Conservation (phyloP, 2,113 vertebrate genomes). For the Dromiciops gliroides region DNA sequence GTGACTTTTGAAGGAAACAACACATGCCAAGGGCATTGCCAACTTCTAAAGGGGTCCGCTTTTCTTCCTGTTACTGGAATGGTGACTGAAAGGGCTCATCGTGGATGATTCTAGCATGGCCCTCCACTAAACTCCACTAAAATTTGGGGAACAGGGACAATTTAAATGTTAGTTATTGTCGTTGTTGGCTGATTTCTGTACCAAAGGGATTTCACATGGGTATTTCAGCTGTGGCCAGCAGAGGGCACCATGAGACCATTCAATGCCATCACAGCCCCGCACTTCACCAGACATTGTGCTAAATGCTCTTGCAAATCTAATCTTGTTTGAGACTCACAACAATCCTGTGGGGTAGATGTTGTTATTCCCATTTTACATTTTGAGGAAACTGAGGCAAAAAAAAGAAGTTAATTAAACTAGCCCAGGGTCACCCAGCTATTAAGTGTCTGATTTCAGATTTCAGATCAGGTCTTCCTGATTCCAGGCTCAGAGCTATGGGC, state of each 20-base stretch:
- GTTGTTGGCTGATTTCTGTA: not conserved
- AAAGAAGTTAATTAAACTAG: not conserved
- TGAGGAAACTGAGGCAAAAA: not conserved
- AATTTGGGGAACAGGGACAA: not conserved
- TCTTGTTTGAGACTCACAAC: not conserved
- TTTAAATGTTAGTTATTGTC: not conserved
- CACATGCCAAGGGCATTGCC: too few relatives aligned
- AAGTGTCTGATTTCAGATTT: not conserved
- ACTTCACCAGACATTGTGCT: not conserved
- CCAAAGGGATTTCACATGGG: not conserved
- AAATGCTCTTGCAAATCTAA: not conserved
- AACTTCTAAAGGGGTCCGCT: too few relatives aligned
- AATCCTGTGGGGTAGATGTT: not conserved
- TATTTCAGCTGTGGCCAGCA: not conserved
- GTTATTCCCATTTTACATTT: not conserved
- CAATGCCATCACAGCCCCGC: not conserved
- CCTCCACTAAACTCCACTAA: not conserved
- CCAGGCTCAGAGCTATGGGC: not conserved
- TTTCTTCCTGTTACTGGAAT: too few relatives aligned
- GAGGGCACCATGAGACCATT: not conserved
- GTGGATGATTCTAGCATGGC: not conserved
- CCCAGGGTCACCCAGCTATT: not conserved
- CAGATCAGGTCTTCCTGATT: not conserved
- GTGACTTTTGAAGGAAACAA: not conserved
- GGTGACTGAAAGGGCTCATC: too few relatives aligned